Evolutionary conservation across 2,113 vertebrate genomes (phyloP).

Genomic region (Pomatostomus ruficeps): DNA sequence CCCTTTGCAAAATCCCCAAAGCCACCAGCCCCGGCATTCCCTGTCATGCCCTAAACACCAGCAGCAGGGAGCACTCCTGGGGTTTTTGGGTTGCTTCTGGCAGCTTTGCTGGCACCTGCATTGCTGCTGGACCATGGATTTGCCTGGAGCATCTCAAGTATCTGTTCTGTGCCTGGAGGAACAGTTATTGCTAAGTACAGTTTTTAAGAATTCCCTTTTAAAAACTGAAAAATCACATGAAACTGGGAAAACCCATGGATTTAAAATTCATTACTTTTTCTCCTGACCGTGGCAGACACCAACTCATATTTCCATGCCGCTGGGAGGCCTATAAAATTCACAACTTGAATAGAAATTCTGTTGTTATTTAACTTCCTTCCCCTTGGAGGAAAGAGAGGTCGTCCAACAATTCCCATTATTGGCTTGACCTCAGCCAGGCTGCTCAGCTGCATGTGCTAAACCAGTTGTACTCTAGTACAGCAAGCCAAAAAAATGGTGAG

Average conservation of each 20-base stretch:
- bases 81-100: neutral
- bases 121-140: neutral
- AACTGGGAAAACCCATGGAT: neutral
- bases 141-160: neutral
- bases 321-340: neutral
- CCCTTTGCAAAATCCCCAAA: neutral
- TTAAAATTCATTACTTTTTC: neutral
- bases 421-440: neutral
- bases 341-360: neutral
- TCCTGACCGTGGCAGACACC: neutral
- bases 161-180: neutral
- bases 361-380: neutral
- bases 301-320: accelerated
- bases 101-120: neutral
- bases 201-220: neutral
- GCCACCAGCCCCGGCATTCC: neutral
- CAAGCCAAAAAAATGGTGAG: neutral
- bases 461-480: neutral
- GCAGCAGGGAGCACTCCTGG: neutral
- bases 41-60: neutral
- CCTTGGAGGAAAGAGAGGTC: neutral
- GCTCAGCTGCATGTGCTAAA: neutral
- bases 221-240: neutral
- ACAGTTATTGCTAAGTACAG: neutral
- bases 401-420: neutral